Conservation (phyloP, 2,888 invertebrate genomes). For the Ornithoptera alexandrae region DNA sequence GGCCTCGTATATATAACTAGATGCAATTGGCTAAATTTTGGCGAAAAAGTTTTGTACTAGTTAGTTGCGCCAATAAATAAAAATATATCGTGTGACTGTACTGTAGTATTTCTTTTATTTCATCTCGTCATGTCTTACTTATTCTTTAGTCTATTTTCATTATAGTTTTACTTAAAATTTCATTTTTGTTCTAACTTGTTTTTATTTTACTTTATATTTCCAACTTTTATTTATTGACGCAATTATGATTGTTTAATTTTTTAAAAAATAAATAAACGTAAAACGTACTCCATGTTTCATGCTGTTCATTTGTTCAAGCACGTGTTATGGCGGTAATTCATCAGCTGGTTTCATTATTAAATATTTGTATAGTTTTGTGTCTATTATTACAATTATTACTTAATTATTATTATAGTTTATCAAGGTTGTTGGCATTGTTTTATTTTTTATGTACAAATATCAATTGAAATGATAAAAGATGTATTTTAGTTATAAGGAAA, state of each 20-base stretch:
- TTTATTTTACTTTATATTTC: conserved; percentile 27
- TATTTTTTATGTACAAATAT: conserved; percentile 78
- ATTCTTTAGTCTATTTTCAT: conserved; percentile 32
- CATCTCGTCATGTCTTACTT: conserved; percentile 29
- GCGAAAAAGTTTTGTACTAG: conserved; percentile 68
- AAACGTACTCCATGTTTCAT: conserved; percentile 14
- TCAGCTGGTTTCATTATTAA: conserved; percentile 39
- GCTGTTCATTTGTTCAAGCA: conserved; percentile 28
- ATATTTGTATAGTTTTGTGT: conserved; percentile 72
- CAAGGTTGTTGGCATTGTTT: conserved; percentile 74
- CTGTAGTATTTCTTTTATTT: conserved; percentile 30
- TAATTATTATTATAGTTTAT: conserved; percentile 74
- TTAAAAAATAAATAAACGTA: conserved; percentile 42
- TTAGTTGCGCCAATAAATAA: conserved; percentile 65
- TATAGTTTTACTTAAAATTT: conserved; percentile 32
- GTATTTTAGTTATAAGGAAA: conserved; percentile 66
- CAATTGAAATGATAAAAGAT: conserved; percentile 66
- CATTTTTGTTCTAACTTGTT: conserved; percentile 30
- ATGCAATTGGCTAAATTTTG: conserved; percentile 56
- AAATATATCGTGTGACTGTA: conserved; percentile 10
- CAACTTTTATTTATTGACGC: conserved; percentile 62
- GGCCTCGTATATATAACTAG: conserved; percentile 49
- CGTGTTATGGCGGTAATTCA: conserved; percentile 28
- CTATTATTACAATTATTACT: conserved; percentile 66
- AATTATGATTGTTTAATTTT: conserved; percentile 50